A percentile compares a stretch with the other conserved stretches of the same genome.
Conservation (phyloP, 2,113 vertebrate species). For the Alectura lathami region DNA sequence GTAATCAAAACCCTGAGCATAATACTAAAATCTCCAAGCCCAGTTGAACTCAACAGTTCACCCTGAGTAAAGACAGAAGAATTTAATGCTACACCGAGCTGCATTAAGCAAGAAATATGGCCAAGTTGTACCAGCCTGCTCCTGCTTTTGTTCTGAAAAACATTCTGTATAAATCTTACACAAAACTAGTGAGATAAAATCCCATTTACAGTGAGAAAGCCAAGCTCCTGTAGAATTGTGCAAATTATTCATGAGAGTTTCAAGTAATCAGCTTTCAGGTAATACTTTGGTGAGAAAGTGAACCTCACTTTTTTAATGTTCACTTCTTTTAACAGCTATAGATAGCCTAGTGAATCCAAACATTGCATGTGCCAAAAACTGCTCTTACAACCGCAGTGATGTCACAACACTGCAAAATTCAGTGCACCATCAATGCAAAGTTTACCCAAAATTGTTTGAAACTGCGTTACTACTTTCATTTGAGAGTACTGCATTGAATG, state of each 20-base stretch:
- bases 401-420: background rate
- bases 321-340: background rate
- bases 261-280: background rate
- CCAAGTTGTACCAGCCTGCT: background rate
- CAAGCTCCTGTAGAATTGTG: background rate
- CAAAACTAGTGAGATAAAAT: background rate
- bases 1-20: background rate
- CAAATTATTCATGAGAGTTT: background rate
- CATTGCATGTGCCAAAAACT: background rate
- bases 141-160: background rate
- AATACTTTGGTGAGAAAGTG: background rate
- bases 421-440: background rate
- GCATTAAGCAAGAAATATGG: background rate
- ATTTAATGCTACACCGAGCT: background rate
- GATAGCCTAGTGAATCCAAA: background rate
- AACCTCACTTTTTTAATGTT: background rate
- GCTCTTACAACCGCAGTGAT: background rate
- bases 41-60: conserved; percentile 6
- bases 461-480: background rate
- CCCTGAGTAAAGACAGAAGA: background rate
- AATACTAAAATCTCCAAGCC: background rate
- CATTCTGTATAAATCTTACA: background rate
- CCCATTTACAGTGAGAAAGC: background rate
- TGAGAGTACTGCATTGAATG: background rate
- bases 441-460: conserved; percentile 12